These are phyloP conservation scores for Rhizoglyphus robini DNA, from an alignment of 1,140 invertebrate species.

Conservation along the genomic window DNA sequence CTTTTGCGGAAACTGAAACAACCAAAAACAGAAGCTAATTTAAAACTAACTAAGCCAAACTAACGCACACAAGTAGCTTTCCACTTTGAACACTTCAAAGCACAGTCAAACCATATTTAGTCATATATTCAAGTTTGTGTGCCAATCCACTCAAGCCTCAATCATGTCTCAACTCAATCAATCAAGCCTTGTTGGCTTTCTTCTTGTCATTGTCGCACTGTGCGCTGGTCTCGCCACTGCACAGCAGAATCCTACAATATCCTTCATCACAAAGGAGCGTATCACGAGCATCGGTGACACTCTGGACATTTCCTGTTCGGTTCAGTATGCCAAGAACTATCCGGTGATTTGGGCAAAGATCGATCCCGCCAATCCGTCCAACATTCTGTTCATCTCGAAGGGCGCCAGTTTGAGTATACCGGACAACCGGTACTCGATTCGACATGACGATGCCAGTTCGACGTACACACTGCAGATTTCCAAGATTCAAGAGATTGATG, in stretches of 20 bases:
- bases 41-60: too few relatives aligned
- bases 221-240: not conserved
- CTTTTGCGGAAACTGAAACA: too few relatives aligned
- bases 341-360: constrained; percentile 53
- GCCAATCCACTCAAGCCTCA: too few relatives aligned
- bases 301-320: constrained; percentile 71
- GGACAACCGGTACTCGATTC: constrained; percentile 60
- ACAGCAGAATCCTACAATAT: constrained; percentile 54
- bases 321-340: constrained; percentile 71
- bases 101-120: too few relatives aligned
- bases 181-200: too few relatives aligned
- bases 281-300: constrained; percentile 77
- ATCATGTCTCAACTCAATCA: too few relatives aligned
- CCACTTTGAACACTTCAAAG: too few relatives aligned
- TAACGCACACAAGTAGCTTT: too few relatives aligned
- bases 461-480: constrained; percentile 77
- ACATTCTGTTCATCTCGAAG: constrained; percentile 24
- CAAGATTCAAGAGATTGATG: constrained; percentile 85
- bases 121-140: too few relatives aligned
- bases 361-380: constrained; percentile 21
- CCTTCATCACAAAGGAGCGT: constrained; percentile 77
- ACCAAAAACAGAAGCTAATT: too few relatives aligned
- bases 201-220: too few relatives aligned
- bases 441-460: constrained; percentile 57
- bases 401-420: constrained; percentile 26